Base-by-base conservation (phyloP, 1,140 invertebrate genomes). In the Potamilus streckersoni region DNA sequence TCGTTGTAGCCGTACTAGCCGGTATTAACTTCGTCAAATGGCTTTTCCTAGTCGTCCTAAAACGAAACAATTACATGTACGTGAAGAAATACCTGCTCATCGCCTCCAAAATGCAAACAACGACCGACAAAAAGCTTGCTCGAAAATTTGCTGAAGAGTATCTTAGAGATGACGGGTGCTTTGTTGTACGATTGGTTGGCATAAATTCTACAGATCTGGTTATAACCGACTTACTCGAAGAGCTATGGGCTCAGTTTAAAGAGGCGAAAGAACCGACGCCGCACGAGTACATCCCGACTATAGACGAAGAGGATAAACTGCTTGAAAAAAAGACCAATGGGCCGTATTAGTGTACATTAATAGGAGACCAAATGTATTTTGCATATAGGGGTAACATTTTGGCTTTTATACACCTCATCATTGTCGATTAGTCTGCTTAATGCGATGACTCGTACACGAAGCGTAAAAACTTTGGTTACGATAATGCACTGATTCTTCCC, bases 161-260 rank as follows among this genome's bases (percentile, higher is more conserved):
- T 77, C 79, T 89, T 17, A 74, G 79, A 31, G n/a, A 71, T 20
- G 75, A 90, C 69, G 88, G 88, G 23, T 82, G 87, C 23, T 89
- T 90, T 67, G 81, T 89, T 11, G 79, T 89, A 55, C 71, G 85
- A 12, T 76, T 89, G 16, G 83, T 89, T 12, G 82, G 85, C n/a
- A 86, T 85, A 67, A 90, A 90, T 71, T 85, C 89, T 5, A 88
- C 87, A 27, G 84, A 88, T 73, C 74, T 90, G 17, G 85, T 88
- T 0, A 84, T 85, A 17, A 85, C 86, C 5, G 88, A 89, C 60
- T 76, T 89, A 2, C 81, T 90, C 17, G 77, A 82, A 63, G 80
- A 86, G 38, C 79, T 90, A 64, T 90, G 86, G 86, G 81, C 83
- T 65, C 71, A 82, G 17, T 89, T 85, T 81, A 82, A 83, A 68